phyloP scores from a whole-genome alignment of 2,113 vertebrate species.

The Vireo altiloquus region DNA sequence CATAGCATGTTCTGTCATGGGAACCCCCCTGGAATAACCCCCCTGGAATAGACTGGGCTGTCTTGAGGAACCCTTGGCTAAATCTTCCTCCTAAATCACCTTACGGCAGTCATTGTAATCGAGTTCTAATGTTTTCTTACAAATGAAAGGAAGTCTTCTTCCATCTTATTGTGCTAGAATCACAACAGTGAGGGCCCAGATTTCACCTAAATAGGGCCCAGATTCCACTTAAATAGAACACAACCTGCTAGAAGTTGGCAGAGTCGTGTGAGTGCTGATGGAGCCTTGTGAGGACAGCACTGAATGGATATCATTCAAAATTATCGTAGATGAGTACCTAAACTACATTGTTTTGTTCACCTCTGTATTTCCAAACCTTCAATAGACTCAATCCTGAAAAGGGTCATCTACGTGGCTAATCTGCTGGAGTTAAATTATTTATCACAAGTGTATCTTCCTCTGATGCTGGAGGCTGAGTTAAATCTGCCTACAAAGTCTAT shows the following conservation, averaged over 20 bases:
- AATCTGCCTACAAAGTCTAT: not conserved
- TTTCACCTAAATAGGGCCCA: not conserved
- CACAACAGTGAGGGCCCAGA: not conserved
- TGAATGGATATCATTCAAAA: not conserved
- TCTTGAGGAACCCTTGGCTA: not conserved
- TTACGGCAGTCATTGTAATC: rapidly evolving
- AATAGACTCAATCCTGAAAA: not conserved
- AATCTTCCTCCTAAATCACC: not conserved
- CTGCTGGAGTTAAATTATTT: not conserved
- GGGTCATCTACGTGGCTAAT: not conserved
- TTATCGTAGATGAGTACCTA: not conserved
- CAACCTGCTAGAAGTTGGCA: not conserved
- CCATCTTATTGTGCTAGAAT: not conserved
- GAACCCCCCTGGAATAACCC: not conserved
- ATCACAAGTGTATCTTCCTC: not conserved
- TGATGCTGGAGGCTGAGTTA: not conserved
- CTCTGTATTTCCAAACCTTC: not conserved
- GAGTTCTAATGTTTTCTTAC: not conserved
- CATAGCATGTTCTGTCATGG: not conserved
- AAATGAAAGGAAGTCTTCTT: not conserved
- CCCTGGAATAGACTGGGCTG: not conserved
- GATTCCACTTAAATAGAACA: not conserved
- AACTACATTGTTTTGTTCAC: not conserved
- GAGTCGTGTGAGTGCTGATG: not conserved
- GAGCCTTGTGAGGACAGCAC: not conserved